phyloP scores from a whole-genome alignment of 2,888 invertebrate species.

The Fragum whitleyi region DNA sequence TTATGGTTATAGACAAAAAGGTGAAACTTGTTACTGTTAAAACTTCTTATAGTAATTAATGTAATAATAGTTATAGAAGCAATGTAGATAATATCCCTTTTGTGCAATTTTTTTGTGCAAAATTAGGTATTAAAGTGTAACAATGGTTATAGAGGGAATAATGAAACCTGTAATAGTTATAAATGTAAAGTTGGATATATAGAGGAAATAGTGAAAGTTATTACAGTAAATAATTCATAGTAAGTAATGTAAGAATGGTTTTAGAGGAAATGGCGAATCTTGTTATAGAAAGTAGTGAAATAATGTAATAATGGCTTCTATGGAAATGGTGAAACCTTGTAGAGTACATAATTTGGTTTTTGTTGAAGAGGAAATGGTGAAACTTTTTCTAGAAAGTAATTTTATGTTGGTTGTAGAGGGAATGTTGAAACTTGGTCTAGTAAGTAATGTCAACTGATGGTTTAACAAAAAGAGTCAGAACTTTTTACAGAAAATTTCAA shows the following conservation, averaged over 20 bases:
- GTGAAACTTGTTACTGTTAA: too few species aligned
- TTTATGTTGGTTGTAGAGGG: constrained; percentile 43
- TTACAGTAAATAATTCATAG: too few species aligned
- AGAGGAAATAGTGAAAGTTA: constrained; percentile 62
- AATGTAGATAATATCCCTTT: too few species aligned
- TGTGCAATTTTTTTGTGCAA: too few species aligned
- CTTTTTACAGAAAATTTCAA: too few species aligned
- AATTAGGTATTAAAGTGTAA: constrained; percentile 72
- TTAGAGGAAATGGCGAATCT: constrained; percentile 56
- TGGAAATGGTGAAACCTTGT: constrained; percentile 68
- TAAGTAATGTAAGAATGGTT: constrained; percentile 64
- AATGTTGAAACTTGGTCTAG: too few species aligned
- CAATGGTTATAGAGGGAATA: constrained; percentile 62
- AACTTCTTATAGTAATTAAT: too few species aligned
- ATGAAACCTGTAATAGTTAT: constrained; percentile 63
- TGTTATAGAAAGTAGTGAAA: constrained; percentile 69
- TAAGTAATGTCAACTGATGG: too few species aligned
- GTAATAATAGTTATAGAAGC: too few species aligned
- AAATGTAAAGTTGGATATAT: constrained; percentile 26
- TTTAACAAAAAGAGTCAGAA: too few species aligned
- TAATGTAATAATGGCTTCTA: constrained; percentile 28
- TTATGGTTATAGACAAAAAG: constrained; percentile 63
- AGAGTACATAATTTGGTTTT: constrained; percentile 65
- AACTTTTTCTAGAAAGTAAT: constrained; percentile 59
- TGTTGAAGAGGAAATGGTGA: constrained; percentile 63